These are phyloP conservation scores for Diloba caeruleocephala DNA, from an alignment of 2,888 invertebrate species.

Conservation along the genomic window DNA sequence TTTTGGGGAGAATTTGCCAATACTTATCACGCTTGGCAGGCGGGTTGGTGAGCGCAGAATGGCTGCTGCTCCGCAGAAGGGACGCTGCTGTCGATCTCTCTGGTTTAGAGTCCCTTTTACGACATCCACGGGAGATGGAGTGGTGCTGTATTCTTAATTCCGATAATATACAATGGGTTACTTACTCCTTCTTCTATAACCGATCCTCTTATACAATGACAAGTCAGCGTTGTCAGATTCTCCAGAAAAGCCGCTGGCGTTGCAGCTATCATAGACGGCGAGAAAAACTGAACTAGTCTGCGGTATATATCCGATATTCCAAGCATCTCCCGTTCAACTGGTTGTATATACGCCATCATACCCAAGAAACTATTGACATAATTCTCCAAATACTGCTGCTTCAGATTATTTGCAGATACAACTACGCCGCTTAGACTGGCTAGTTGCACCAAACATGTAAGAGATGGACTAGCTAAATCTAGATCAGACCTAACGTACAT, in stretches of 20 bases:
- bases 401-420: conserved; percentile 73
- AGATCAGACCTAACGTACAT: conserved; percentile 94
- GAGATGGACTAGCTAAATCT: conserved; percentile 93
- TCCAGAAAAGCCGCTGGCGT: conserved; percentile 82
- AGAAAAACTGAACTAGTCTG: conserved; percentile 82
- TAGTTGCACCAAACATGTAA: conserved; percentile 95
- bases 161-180: conserved; percentile 31
- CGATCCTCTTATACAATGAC: conserved; percentile 82
- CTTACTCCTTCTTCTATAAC: conserved; percentile 84
- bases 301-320: conserved; percentile 84
- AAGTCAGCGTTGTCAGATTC: conserved; percentile 79
- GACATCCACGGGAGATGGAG: too few species aligned
- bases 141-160: too few species aligned
- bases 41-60: too few species aligned
- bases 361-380: conserved; percentile 82
- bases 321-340: conserved; percentile 80
- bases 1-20: too few species aligned
- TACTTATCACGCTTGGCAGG: too few species aligned
- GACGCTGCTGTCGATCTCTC: too few species aligned
- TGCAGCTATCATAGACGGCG: conserved; percentile 77
- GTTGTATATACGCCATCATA: conserved; percentile 82
- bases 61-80: too few species aligned
- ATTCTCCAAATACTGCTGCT: conserved; percentile 83
- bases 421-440: conserved; percentile 83
- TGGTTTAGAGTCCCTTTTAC: too few species aligned